phyloP scores from a whole-genome alignment of 2,113 vertebrate genomes.

The Gallinago media region DNA sequence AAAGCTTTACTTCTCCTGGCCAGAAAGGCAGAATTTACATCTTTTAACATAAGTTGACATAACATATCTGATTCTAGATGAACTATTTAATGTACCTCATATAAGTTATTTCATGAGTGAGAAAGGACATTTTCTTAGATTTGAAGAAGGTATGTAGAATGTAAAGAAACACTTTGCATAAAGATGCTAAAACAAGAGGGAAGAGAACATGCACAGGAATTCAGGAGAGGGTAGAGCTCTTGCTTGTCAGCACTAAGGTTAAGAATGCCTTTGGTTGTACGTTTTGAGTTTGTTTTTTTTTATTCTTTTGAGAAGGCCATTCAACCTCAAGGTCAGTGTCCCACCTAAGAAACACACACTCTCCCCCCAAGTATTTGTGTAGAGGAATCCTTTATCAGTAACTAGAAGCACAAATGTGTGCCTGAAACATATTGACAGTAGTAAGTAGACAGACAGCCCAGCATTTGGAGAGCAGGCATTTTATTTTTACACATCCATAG shows the following conservation, averaged over 20 bases:
- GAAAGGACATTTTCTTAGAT: neutral
- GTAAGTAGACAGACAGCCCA: neutral
- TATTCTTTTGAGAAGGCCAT: neutral
- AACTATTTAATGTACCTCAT: neutral
- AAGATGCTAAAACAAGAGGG: neutral
- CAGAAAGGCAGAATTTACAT: neutral
- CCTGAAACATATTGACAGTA: neutral
- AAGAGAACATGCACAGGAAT: neutral
- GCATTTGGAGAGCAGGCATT: neutral
- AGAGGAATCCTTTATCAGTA: neutral
- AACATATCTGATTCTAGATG: neutral
- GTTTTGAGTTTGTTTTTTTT: too few species aligned
- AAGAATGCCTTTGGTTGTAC: neutral
- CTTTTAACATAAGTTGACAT: neutral
- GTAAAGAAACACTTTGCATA: neutral
- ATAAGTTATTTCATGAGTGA: neutral
- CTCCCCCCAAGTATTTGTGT: neutral
- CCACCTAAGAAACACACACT: neutral
- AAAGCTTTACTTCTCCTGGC: conserved; percentile 6
- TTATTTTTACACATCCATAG: neutral
- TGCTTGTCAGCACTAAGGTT: neutral
- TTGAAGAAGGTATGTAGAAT: neutral
- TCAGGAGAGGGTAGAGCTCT: neutral
- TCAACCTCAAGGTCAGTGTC: neutral
- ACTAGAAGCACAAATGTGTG: neutral